Evolutionary conservation across 2,888 invertebrate species (phyloP), one percentile per base, ranked within the genome.

Genomic region (Leptopilina myrica): DNA sequence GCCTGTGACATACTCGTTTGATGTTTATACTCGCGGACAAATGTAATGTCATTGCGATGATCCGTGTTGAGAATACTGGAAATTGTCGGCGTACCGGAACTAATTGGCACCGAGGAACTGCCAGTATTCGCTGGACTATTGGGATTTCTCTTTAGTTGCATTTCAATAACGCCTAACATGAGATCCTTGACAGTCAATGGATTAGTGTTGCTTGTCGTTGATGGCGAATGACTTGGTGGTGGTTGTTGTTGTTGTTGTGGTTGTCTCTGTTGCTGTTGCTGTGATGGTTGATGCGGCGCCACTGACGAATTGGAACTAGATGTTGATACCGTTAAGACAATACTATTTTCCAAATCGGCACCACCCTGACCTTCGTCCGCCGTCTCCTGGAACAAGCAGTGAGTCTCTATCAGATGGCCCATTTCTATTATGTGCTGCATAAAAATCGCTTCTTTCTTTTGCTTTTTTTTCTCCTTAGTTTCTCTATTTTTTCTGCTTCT

Each of bases 111-210:
- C 59, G 90, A 88, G 3, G 90, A 88, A 67, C 87, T 84, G 26
- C 86, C 83, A 20, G 87, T 84, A 12, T 89, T 87, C 4, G 89
- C 87, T 5, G 94, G 93, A 80, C 93, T 93, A 82, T 94, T 95
- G 5, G 91, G 92, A 82, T 91, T 92, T 89, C 96, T 95, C 92
- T 94, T 94, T 76, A 97, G 92, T 84, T 95, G 95, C 90, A 95
- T 94, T 91, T 97, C 97, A 81, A 97, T 97, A 79, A 97, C 95
- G 87, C 96, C 96, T 85, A 95, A 93, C 90, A 97, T 95, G 79
- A 97, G 94, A 91, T 97, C 97, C 85, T 96, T 95, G 26, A 97
- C 96, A 76, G 96, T 96, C 80, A 96, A 93, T 33, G 95, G 95
- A 80, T 94, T 93, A 2, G 92, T 92, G 82, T 92, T 93, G 81